Conservation (phyloP, 1,140 invertebrate species). For the Episyrphus balteatus region DNA sequence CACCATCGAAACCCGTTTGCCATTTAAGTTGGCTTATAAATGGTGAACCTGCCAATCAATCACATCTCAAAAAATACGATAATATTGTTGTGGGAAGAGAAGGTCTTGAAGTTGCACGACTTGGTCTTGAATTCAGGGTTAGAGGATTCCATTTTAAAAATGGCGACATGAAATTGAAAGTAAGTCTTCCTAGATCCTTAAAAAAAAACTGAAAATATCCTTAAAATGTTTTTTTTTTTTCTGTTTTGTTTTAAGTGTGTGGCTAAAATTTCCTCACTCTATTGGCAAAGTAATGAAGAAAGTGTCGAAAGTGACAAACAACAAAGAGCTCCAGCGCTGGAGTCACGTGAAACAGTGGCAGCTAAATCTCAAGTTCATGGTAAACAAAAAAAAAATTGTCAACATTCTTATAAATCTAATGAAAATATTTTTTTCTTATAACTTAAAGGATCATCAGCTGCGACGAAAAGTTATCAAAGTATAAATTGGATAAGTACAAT, state of each 20-base stretch:
- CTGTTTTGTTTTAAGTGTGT: conserved; percentile 48
- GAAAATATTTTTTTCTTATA: too few relatives aligned
- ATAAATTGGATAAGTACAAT: too few relatives aligned
- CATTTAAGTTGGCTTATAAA: conserved; percentile 81
- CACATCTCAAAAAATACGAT: conserved; percentile 30
- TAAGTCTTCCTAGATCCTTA: too few relatives aligned
- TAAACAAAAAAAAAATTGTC: conserved; percentile 5
- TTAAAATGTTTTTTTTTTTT: background rate
- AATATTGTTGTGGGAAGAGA: conserved; percentile 28
- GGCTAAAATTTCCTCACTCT: conserved; percentile 72
- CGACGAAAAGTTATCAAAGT: too few relatives aligned
- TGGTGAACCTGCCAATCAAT: conserved; percentile 57
- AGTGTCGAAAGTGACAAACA: conserved; percentile 61
- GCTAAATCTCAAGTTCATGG: conserved; percentile 42
- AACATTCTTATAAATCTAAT: too few relatives aligned
- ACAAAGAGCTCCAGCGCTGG: conserved; percentile 49
- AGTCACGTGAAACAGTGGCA: conserved; percentile 46
- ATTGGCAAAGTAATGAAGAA: conserved; percentile 72
- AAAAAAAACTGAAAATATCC: background rate
- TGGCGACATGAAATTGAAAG: conserved; percentile 74
- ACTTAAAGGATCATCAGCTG: too few relatives aligned
- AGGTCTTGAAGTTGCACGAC: conserved; percentile 55
- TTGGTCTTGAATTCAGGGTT: conserved; percentile 63
- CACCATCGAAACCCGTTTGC: conserved; percentile 68
- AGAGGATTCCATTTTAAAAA: conserved; percentile 63